phyloP scores from a whole-genome alignment of 2,888 invertebrate genomes.

The Mythimna albipuncta region DNA sequence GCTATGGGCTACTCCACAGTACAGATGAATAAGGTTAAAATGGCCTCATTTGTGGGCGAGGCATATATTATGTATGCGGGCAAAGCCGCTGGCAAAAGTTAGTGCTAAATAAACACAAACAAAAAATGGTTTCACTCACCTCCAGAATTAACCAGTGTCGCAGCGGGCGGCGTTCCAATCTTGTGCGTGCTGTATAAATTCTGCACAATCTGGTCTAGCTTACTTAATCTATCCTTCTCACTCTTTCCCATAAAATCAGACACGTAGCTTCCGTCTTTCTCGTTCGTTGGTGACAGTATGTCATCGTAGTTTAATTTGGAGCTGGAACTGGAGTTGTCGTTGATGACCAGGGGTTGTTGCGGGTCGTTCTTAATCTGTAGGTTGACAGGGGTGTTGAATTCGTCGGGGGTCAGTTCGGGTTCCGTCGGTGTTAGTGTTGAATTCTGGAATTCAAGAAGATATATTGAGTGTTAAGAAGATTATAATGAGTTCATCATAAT shows the following conservation, averaged over 20 bases:
- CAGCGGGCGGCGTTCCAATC: slow-evolving; percentile 77
- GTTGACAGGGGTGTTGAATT: slow-evolving; percentile 73
- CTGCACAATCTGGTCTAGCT: slow-evolving; percentile 87
- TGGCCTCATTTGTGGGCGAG: too few relatives aligned
- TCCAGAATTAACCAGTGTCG: slow-evolving; percentile 71
- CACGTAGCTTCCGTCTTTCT: slow-evolving; percentile 66
- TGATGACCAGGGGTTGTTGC: slow-evolving; percentile 67
- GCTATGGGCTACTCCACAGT: too few relatives aligned
- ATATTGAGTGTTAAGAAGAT: too few relatives aligned
- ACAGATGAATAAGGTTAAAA: too few relatives aligned
- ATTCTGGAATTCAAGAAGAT: slow-evolving; percentile 74
- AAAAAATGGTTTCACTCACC: slow-evolving; percentile 40
- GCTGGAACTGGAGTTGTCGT: slow-evolving; percentile 73
- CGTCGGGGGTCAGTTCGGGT: slow-evolving; percentile 69
- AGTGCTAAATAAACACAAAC: too few relatives aligned
- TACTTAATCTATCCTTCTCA: slow-evolving; percentile 85
- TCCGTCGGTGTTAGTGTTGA: slow-evolving; percentile 80
- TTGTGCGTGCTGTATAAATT: slow-evolving; percentile 86
- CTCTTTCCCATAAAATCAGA: slow-evolving; percentile 70
- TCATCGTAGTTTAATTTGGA: slow-evolving; percentile 74
- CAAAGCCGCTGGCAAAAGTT: too few relatives aligned
- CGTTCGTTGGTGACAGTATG: slow-evolving; percentile 68
- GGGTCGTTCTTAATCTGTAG: slow-evolving; percentile 74
- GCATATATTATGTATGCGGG: too few relatives aligned
- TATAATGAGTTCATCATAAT: too few relatives aligned